These are phyloP conservation scores for Brachionus plicatilis DNA, from an alignment of 1,140 invertebrate species.

Conservation along the genomic window DNA sequence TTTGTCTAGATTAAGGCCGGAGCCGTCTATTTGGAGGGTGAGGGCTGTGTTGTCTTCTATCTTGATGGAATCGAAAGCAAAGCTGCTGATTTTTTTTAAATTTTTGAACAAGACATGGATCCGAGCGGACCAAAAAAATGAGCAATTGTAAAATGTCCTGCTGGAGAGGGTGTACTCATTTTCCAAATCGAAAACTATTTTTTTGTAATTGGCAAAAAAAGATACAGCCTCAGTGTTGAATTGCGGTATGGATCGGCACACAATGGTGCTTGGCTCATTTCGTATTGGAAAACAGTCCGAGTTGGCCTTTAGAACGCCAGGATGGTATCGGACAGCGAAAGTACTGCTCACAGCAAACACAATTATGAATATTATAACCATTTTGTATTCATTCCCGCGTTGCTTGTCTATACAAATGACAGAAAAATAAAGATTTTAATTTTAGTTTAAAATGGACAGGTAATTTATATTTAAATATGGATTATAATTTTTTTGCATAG, in stretches of 20 bases:
- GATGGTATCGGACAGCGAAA: background rate
- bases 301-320: background rate
- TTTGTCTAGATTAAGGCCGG: conserved; percentile 11
- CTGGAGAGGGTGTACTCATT: conserved; percentile 5
- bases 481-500: background rate
- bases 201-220: conserved; percentile 8
- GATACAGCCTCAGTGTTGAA: background rate
- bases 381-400: background rate
- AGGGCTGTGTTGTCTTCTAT: background rate
- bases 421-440: background rate
- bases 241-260: background rate
- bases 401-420: background rate
- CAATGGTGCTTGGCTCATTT: background rate
- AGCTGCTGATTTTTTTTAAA: conserved; percentile 18
- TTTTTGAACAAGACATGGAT: conserved; percentile 2
- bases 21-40: background rate
- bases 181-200: conserved; percentile 22
- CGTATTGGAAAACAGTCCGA: background rate
- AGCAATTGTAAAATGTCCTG: conserved; percentile 13
- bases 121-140: background rate
- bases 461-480: background rate
- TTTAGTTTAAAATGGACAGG: background rate
- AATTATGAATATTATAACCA: background rate
- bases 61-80: background rate
- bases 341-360: background rate